Conservation (phyloP, 2,797 vertebrate genomes). For the Decapterus maruadsi region DNA sequence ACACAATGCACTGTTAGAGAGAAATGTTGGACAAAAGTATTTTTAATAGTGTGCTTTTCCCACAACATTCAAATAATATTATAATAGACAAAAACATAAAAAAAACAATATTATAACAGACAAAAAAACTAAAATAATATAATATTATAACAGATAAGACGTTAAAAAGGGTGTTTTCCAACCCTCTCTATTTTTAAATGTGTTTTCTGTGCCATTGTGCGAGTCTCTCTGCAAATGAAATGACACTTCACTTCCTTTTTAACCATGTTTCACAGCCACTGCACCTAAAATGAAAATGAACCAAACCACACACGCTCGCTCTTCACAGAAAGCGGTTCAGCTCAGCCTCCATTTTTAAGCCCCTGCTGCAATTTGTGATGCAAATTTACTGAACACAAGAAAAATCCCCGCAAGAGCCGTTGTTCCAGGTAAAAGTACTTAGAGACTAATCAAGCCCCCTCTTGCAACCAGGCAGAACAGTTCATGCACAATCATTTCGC, state of each 20-base stretch:
- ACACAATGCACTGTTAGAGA: background rate
- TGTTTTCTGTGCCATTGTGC: background rate
- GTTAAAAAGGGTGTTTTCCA: background rate
- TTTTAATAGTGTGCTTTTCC: background rate
- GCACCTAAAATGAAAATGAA: background rate
- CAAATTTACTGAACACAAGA: background rate
- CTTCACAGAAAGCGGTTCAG: background rate
- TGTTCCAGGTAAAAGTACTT: background rate
- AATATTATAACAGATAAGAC: background rate
- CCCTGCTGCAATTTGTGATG: background rate
- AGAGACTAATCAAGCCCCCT: background rate
- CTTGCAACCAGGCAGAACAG: background rate
- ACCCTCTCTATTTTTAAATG: background rate
- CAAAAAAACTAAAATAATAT: background rate
- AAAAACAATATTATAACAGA: background rate
- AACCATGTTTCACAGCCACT: background rate
- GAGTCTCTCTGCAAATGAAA: background rate
- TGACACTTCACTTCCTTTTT: background rate
- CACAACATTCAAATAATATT: conserved; percentile 3
- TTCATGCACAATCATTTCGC: background rate
- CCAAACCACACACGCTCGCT: background rate
- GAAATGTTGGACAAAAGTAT: background rate
- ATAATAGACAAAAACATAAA: background rate
- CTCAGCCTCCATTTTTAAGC: background rate
- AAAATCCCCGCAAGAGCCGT: background rate